A percentile compares a stretch with the other conserved stretches of the same genome.
Conservation (phyloP, 1,140 invertebrate species). For the Hylaeus volcanicus region DNA sequence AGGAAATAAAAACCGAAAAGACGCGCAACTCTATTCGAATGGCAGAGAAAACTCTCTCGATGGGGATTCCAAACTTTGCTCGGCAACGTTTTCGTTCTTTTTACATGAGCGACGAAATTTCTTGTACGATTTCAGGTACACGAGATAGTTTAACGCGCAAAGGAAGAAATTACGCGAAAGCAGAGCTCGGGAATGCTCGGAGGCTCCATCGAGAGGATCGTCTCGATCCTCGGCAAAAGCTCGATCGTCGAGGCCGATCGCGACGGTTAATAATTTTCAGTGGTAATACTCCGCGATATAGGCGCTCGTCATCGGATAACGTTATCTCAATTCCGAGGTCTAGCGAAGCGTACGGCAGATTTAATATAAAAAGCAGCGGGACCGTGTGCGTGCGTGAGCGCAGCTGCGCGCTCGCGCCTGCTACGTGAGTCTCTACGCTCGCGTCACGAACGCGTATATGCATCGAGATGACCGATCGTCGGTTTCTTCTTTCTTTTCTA, state of each 20-base stretch:
- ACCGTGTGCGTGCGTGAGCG: conserved; percentile 3
- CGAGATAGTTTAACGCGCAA: no score
- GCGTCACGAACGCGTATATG: conserved; percentile 55
- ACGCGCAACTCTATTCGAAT: conserved; percentile 14
- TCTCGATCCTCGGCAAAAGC: conserved; percentile 5
- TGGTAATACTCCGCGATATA: conserved; percentile 55
- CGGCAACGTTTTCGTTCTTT: no score
- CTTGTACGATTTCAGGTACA: no score
- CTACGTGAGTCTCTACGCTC: conserved; percentile 4
- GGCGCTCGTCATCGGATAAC: conserved; percentile 60
- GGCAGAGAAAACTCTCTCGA: conserved; percentile 19
- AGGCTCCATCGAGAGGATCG: no score
- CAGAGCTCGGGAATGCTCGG: no score
- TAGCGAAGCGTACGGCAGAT: conserved; percentile 56
- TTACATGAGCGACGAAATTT: no score
- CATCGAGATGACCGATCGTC: conserved; percentile 66
- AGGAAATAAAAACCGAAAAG: conserved; percentile 2
- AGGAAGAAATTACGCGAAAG: no score
- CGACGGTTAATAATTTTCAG: conserved; percentile 62
- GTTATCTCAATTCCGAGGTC: conserved; percentile 60
- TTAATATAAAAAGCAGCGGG: conserved; percentile 36
- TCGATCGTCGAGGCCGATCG: conserved; percentile 41
- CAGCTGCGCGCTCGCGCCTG: not conserved
- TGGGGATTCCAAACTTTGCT: no score
- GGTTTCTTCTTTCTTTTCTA: conserved; percentile 51